Percentiles rank a stretch among this genome's conserved stretches.
Evolutionary conservation across 2,113 vertebrate genomes (phyloP).

Genomic region (Macquaria australasica): DNA sequence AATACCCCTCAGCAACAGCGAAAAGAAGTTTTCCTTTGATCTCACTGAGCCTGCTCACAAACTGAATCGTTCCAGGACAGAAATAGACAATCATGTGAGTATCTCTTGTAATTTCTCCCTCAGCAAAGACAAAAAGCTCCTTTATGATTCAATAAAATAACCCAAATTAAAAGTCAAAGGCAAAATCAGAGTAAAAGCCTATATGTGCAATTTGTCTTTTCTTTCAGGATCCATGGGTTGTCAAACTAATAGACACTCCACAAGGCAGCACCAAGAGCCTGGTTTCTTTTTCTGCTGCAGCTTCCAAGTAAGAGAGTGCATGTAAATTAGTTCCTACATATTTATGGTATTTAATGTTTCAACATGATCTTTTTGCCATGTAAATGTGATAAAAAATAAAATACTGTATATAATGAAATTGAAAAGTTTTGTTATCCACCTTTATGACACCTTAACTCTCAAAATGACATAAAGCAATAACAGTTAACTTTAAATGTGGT

Average conservation of each 20-base stretch:
- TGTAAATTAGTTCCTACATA: background rate
- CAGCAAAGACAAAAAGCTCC: conserved; percentile 9
- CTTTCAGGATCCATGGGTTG: conserved; percentile 68
- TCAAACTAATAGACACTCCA: conserved; percentile 69
- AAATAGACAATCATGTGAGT: conserved; percentile 67
- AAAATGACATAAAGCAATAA: background rate
- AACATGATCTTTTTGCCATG: background rate
- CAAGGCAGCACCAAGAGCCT: conserved; percentile 76
- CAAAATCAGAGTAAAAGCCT: background rate
- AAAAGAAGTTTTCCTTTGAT: conserved; percentile 48
- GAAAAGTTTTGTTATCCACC: background rate
- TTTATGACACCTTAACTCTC: background rate
- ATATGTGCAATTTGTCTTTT: background rate
- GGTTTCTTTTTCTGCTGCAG: conserved; percentile 63
- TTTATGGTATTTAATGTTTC: background rate
- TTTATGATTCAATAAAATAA: background rate
- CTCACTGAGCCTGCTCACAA: background rate
- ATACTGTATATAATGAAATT: background rate
- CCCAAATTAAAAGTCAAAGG: background rate
- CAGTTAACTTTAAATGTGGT: background rate
- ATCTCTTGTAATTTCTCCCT: background rate
- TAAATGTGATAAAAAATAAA: background rate
- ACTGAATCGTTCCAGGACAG: conserved; percentile 64
- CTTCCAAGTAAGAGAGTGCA: conserved; percentile 64
- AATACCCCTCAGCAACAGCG: fast-evolving